phyloP scores from a whole-genome alignment of 2,113 vertebrate species.

The Malurus melanocephalus region DNA sequence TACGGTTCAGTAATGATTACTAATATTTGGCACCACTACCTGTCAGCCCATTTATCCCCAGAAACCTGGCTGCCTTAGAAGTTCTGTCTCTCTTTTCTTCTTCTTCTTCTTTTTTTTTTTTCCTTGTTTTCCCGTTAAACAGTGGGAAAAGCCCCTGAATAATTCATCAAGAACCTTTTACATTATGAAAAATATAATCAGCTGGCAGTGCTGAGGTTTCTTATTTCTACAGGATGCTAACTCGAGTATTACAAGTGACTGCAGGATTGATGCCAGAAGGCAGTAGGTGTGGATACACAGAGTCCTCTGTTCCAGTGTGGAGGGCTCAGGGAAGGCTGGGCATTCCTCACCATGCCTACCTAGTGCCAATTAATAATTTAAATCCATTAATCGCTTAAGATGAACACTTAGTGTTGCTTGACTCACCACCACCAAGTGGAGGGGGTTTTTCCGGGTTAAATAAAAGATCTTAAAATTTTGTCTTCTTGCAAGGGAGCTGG shows the following conservation, averaged over 20 bases:
- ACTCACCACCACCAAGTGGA: neutral
- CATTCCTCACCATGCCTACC: neutral
- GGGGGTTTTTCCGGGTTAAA: neutral
- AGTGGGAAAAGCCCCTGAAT: constrained; percentile 44
- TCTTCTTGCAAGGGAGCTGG: neutral
- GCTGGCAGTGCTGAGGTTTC: constrained; percentile 44
- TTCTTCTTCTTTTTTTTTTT: neutral
- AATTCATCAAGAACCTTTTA: constrained; percentile 60
- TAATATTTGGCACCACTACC: neutral
- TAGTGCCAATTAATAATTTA: constrained; percentile 41
- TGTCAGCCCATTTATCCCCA: neutral
- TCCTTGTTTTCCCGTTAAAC: neutral
- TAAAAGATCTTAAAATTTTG: neutral
- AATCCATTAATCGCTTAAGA: constrained; percentile 37
- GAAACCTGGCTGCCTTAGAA: neutral
- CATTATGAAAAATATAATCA: constrained; percentile 65
- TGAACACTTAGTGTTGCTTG: neutral
- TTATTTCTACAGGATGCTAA: constrained; percentile 46
- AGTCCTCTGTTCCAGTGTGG: neutral
- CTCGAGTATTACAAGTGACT: constrained; percentile 48
- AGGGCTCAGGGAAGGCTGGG: neutral
- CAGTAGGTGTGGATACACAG: neutral
- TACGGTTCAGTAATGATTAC: neutral
- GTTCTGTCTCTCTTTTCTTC: neutral
- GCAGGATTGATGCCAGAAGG: constrained; percentile 16